Percentiles rank a stretch among this genome's conserved stretches.
phyloP scores from a whole-genome alignment of 1,140 invertebrate species.

The Drosophila funebris region DNA sequence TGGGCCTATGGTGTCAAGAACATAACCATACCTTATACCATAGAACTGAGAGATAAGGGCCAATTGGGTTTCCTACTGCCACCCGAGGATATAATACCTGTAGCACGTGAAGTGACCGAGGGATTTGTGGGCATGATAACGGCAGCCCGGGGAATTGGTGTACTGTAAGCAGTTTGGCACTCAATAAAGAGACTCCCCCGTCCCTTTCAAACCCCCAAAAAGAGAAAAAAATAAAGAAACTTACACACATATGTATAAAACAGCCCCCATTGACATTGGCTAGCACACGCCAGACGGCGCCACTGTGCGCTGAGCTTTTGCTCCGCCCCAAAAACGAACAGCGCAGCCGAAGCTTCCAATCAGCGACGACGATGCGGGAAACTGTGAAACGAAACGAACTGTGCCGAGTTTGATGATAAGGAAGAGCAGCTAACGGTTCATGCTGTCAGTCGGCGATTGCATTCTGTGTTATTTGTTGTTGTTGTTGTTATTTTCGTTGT shows the following conservation, averaged over 20 bases:
- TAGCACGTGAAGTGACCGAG: constrained; percentile 88
- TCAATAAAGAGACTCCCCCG: constrained; percentile 22
- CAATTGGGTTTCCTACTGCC: constrained; percentile 91
- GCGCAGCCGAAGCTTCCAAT: constrained; percentile 71
- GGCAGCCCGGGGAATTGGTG: constrained; percentile 83
- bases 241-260: constrained; percentile 15
- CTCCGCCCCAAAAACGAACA: constrained; percentile 74
- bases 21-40: constrained; percentile 89
- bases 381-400: constrained; percentile 36
- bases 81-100: constrained; percentile 89
- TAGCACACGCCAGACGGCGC: constrained; percentile 35
- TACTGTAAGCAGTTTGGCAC: constrained; percentile 46
- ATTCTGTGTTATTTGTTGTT: constrained; percentile 26
- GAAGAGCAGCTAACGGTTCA: constrained; percentile 34
- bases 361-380: constrained; percentile 51
- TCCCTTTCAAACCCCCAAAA: constrained; percentile 13
- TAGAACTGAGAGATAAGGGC: constrained; percentile 89
- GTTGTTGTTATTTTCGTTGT: background rate
- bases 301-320: constrained; percentile 67
- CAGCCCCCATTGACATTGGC: constrained; percentile 28
- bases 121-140: constrained; percentile 86
- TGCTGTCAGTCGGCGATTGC: constrained; percentile 34
- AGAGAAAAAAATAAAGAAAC: background rate
- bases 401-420: constrained; percentile 45
- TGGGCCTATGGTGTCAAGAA: constrained; percentile 88